Conservation (phyloP, 2,888 invertebrate genomes). For the Selenia dentaria region DNA sequence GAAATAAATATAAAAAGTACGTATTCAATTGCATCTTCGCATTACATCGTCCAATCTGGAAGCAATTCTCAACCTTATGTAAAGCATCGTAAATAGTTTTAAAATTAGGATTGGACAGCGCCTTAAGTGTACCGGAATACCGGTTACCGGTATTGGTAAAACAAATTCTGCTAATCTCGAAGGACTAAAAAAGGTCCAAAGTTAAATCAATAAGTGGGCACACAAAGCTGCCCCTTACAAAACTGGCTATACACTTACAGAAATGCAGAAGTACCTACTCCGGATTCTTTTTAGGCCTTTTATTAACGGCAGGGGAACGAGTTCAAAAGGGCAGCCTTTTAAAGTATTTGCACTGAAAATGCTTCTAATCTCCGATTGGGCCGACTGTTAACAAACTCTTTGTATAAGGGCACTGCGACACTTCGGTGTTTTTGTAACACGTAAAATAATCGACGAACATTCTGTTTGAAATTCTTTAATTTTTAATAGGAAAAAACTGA, state of each 20-base stretch:
- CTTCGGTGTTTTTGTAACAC: neutral
- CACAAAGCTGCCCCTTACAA: neutral
- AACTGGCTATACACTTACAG: neutral
- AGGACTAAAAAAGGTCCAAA: neutral
- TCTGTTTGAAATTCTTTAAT: too few species aligned
- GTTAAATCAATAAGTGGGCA: neutral
- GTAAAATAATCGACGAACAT: too few species aligned
- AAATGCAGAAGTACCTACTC: constrained; percentile 3
- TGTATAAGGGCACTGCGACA: neutral
- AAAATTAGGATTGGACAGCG: too few species aligned
- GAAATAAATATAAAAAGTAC: too few species aligned
- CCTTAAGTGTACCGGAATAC: too few species aligned
- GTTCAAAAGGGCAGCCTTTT: constrained; percentile 12
- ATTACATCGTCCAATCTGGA: too few species aligned
- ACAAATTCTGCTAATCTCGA: too few species aligned
- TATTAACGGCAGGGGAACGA: constrained; percentile 11
- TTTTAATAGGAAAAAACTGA: too few species aligned
- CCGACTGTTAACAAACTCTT: constrained; percentile 13
- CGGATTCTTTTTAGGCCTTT: constrained; percentile 4
- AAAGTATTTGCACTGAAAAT: constrained; percentile 15
- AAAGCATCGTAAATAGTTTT: too few species aligned
- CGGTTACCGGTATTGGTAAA: too few species aligned
- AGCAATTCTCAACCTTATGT: too few species aligned
- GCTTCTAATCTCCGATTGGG: constrained; percentile 19
- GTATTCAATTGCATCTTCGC: too few species aligned